phyloP scores from a whole-genome alignment of 2,113 vertebrate genomes.

The Microcebus griseorufus region DNA sequence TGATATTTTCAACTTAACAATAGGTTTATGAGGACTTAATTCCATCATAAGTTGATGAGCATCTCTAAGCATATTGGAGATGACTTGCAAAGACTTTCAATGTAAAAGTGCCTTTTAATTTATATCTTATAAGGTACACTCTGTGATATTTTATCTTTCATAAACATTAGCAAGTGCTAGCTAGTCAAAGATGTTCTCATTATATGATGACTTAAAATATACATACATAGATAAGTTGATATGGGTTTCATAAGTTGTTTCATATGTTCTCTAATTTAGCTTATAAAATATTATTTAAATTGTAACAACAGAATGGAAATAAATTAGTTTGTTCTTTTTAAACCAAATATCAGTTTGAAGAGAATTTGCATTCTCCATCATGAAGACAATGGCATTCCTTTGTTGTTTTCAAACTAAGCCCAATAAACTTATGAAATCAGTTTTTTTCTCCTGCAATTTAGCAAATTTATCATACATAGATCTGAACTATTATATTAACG shows the following conservation, averaged over 20 bases:
- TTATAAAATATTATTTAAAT: neutral
- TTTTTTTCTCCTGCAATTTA: neutral
- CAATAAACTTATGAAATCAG: neutral
- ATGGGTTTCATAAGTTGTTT: neutral
- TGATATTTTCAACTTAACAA: neutral
- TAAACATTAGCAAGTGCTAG: neutral
- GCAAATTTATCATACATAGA: neutral
- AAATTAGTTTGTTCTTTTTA: neutral
- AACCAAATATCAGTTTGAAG: neutral
- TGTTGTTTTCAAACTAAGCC: neutral
- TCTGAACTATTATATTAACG: neutral
- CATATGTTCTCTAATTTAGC: neutral
- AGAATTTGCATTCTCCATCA: neutral
- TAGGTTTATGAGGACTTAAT: neutral
- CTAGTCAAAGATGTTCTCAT: neutral
- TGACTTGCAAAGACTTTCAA: neutral
- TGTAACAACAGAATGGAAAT: neutral
- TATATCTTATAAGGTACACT: neutral
- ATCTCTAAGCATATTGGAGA: neutral
- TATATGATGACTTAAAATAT: neutral
- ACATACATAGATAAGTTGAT: neutral
- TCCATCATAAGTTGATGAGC: neutral
- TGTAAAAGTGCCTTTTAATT: neutral
- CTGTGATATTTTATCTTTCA: neutral
- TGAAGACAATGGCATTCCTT: neutral